Evolutionary conservation across 2,113 vertebrate species (phyloP).

Genomic region (Balaenoptera acutorostrata): DNA sequence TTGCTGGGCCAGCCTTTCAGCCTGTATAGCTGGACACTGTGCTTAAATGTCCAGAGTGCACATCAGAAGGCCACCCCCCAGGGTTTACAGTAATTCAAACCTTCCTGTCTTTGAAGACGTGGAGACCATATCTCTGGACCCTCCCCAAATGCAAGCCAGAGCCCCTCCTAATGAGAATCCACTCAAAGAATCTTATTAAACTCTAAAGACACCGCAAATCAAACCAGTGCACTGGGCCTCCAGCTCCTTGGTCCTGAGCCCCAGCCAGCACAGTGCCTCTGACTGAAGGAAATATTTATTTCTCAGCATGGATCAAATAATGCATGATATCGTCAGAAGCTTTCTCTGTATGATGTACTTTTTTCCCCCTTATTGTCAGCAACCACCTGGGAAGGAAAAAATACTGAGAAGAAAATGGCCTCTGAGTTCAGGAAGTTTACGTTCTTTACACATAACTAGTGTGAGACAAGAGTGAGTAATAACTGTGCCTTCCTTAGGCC

Average conservation of each 20-base stretch:
- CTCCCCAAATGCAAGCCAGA: neutral
- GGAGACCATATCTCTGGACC: neutral
- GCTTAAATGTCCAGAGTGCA: neutral
- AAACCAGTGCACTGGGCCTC: neutral
- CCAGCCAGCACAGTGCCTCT: neutral
- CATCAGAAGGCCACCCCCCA: neutral
- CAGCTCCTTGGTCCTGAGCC: neutral
- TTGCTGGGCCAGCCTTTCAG: neutral
- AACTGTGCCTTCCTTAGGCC: neutral
- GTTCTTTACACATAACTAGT: neutral
- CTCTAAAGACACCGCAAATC: neutral
- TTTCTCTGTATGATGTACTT: neutral
- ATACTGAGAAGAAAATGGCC: neutral
- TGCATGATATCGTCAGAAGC: neutral
- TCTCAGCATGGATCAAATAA: neutral
- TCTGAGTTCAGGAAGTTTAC: neutral
- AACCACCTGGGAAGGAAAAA: neutral
- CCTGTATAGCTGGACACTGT: neutral
- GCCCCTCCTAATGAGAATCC: neutral
- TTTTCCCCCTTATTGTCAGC: neutral
- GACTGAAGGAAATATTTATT: neutral
- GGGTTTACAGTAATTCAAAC: neutral
- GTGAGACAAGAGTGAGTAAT: neutral
- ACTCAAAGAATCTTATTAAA: neutral
- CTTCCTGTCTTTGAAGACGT: neutral